Conservation (phyloP, 2,888 invertebrate species). For the Diaphora mendica region DNA sequence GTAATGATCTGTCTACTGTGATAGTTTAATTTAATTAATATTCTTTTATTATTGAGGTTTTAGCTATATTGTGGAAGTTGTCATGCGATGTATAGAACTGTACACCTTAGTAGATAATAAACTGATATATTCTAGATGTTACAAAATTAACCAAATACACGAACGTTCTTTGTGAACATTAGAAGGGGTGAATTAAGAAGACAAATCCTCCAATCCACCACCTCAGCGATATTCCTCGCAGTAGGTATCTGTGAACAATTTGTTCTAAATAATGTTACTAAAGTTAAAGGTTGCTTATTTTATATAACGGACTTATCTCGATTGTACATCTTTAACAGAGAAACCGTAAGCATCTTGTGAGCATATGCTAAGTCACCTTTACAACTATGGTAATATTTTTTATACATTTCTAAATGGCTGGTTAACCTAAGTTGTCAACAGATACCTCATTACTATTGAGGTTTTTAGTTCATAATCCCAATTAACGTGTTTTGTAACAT, state of each 20-base stretch:
- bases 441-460: neutral
- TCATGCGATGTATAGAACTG: neutral
- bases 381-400: neutral
- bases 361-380: neutral
- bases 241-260: neutral
- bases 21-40: slow-evolving; percentile 46
- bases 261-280: neutral
- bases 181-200: neutral
- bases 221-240: neutral
- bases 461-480: neutral
- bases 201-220: no score
- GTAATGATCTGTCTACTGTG: slow-evolving; percentile 63
- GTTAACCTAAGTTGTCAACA: neutral
- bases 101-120: neutral
- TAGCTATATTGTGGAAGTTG: slow-evolving; percentile 25
- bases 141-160: neutral
- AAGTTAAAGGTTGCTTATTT: neutral
- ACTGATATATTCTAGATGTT: neutral
- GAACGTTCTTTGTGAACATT: neutral
- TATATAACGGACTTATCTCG: neutral
- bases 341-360: neutral
- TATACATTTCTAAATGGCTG: neutral
- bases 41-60: slow-evolving; percentile 18
- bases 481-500: neutral
- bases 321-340: neutral